These are phyloP conservation scores for Rhineura floridana DNA, from an alignment of 2,113 vertebrate species.

Conservation along the genomic window DNA sequence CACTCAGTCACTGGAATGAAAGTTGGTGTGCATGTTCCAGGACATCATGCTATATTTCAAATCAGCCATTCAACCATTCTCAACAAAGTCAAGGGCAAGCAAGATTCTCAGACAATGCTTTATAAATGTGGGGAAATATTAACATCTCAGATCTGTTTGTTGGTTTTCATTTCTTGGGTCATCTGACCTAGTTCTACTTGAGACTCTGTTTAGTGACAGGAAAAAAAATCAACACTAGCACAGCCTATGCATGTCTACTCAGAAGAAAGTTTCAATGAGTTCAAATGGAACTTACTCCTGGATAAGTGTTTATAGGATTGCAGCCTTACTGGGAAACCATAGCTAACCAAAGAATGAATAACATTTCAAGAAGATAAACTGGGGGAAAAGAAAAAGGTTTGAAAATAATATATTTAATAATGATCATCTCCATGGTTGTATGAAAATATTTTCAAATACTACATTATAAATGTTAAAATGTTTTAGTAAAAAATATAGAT, in stretches of 20 bases:
- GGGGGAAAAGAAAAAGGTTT: background rate
- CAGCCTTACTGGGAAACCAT: background rate
- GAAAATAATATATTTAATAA: background rate
- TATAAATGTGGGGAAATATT: background rate
- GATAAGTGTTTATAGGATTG: background rate
- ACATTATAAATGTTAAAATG: background rate
- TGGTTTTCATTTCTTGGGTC: background rate
- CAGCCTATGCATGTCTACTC: background rate
- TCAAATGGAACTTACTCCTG: background rate
- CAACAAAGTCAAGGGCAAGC: background rate
- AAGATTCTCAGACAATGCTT: background rate
- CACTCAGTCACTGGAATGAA: background rate
- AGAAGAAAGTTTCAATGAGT: background rate
- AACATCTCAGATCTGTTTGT: no score
- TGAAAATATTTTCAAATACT: background rate
- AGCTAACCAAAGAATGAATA: background rate
- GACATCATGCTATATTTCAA: background rate
- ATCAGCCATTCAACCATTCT: background rate
- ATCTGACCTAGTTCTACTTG: background rate
- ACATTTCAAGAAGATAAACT: background rate
- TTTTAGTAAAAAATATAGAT: background rate
- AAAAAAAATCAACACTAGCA: background rate
- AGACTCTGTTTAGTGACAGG: background rate
- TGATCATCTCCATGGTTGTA: background rate
- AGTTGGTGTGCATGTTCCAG: background rate